Evolutionary conservation across 2,888 invertebrate genomes (phyloP), one percentile per base, ranked within the genome.

Genomic region (Hesperia comma): DNA sequence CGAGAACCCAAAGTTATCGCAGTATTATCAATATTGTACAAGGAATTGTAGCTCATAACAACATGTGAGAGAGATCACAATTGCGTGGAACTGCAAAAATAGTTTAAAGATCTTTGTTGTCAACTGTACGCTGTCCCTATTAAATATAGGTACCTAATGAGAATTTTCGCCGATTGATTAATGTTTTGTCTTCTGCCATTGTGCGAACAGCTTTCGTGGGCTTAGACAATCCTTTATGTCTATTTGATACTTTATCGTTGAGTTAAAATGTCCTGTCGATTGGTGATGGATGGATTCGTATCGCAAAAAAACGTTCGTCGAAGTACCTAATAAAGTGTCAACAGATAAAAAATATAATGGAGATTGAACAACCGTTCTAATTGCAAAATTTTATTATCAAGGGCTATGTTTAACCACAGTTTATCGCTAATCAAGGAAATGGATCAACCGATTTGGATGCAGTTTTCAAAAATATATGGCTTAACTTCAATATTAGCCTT

Each of bases 131-230:
- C 79, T 85, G 81, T 81, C 83, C 84, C 86, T 86, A 86, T 88
- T 88, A 87, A 89, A 90, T 87, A 85, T 83, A n/a, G n/a, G n/a
- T n/a, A 86, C 80, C 84, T 87, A 86, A 90, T 87, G 84, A 86
- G 84, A 83, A 83, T 82, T 82, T 83, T 81, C 75, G 77, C 75
- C 76, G 77, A 77, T 83, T 87, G 88, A 89, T 88, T 86, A 86
- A 88, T 88, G 84, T 77, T 78, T 75, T 77, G 75, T 75, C 71
- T 56, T 43, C 26, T 46, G 63, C 10, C 63, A 37, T 49, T 63
- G 46, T 57, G 57, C 43, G 56, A 57, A 56, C 17, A 19, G 43
- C 15, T 43, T 63, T 63, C 21, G 46, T 40, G 46, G 63, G 19
- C 56, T 63, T 17, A 17, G 26, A 21, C 56, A 63, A 63, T 21